A percentile compares a stretch with the other conserved stretches of the same genome.
Evolutionary conservation across 2,797 vertebrate genomes (phyloP).

Genomic region (Siniperca scherzeri): DNA sequence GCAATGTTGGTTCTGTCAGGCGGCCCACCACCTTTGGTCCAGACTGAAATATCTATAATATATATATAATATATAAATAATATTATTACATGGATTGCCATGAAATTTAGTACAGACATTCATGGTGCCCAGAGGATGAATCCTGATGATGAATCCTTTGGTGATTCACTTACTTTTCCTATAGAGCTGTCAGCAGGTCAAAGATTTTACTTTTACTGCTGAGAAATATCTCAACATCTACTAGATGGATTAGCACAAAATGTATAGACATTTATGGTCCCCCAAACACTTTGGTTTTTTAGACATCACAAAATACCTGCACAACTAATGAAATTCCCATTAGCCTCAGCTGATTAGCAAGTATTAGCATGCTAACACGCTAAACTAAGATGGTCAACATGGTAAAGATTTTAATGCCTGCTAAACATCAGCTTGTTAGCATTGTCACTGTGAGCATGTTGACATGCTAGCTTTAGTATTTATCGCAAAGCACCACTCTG

Average conservation of each 20-base stretch:
- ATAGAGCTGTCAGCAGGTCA: too few relatives aligned
- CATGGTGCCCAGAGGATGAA: too few relatives aligned
- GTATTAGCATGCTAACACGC: not conserved
- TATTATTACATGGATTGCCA: not conserved
- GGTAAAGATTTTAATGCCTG: not conserved
- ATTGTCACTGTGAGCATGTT: not conserved
- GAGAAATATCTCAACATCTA: not conserved
- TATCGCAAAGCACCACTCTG: not conserved
- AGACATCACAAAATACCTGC: not conserved
- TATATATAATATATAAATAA: too few relatives aligned
- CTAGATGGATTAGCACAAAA: not conserved
- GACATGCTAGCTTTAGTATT: not conserved
- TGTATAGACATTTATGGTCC: not conserved
- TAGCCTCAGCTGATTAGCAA: not conserved
- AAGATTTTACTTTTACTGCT: too few relatives aligned
- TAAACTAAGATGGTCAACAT: not conserved
- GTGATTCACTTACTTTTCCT: too few relatives aligned
- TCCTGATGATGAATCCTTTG: too few relatives aligned
- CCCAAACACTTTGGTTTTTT: not conserved
- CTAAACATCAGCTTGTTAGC: not conserved
- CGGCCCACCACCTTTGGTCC: not conserved
- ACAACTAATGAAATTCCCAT: not conserved
- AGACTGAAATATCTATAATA: conserved; percentile 1
- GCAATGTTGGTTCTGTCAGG: not conserved
- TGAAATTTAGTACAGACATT: not conserved